Base-by-base conservation (phyloP, 1,140 invertebrate genomes). In the Choristoneura fumiferana region DNA sequence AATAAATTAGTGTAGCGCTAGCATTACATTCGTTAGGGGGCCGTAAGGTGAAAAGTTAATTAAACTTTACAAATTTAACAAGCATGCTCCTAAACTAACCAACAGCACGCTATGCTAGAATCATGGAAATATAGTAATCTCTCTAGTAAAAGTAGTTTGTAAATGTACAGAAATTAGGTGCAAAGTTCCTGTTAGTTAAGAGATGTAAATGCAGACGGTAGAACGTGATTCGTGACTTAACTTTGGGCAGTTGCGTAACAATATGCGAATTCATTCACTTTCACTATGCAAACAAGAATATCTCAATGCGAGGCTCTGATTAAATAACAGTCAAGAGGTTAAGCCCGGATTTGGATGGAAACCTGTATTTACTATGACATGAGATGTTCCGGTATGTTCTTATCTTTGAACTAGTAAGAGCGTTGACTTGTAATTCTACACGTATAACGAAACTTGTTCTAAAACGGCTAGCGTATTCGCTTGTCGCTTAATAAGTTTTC, bases 261-360 rank as follows among this genome's bases (percentile, higher is more conserved):
- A 29, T 49, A 49, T 49, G 43, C 43, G 43, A 18, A 49, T 49
- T 22, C 22, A 6, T 29, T 29, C 43, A 13, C 43, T 49, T 49
- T 49, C 43, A 49, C 43, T 13, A 12, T 13, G 12, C 43, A 33
- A 49, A 49, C 43, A 33, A 6, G 43, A 49, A 49, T 49, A 49
- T 49, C 12, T 49, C 12, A 33, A 33, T 29, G 43, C 15, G 40
- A n/a, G 15, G 40, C 17, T 29, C 22, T 29, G 9, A 49, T 49
- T 49, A 49, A 49, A 33, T 49, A 49, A 49, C 17, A 49, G 39
- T 8, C 39, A 8, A 18, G 22, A 33, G 43, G 43, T 13, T 49
- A 49, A 49, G n/a, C 43, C 5, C 18, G 43, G 43, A 17, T 49
- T 49, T 12, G 43, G 15, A 10, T 8, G 43, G 15, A 10, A 49